Conservation (phyloP, 2,888 invertebrate genomes). For the Endotricha flammealis region DNA sequence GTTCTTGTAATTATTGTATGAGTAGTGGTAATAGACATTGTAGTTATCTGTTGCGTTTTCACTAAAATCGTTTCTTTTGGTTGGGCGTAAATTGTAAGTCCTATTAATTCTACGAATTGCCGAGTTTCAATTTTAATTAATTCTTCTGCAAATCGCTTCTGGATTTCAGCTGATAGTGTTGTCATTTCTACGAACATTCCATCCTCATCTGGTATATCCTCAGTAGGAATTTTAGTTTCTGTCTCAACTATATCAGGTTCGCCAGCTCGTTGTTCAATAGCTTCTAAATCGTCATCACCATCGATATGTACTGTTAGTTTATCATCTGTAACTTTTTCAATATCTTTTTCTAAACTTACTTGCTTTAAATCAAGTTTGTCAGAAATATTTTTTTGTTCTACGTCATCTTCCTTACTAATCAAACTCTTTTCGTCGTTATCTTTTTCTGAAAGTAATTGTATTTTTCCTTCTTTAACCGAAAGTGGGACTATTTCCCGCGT, state of each 20-base stretch:
- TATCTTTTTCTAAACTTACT: constrained; percentile 57
- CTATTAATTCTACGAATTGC: constrained; percentile 1
- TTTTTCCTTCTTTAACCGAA: constrained; percentile 22
- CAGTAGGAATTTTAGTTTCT: too few relatives aligned
- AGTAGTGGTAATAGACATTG: constrained; percentile 16
- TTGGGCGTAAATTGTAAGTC: constrained; percentile 6
- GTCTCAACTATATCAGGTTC: too few relatives aligned
- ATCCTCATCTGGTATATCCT: too few relatives aligned
- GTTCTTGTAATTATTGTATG: constrained; percentile 24
- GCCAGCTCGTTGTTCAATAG: too few relatives aligned
- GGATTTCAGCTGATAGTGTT: too few relatives aligned
- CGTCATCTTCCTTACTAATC: constrained; percentile 7
- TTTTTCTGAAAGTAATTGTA: constrained; percentile 21
- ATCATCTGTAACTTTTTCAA: constrained; percentile 19
- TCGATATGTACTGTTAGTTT: constrained; percentile 23
- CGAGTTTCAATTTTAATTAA: background rate
- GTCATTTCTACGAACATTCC: too few relatives aligned
- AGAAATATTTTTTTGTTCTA: constrained; percentile 32
- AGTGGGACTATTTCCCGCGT: constrained; percentile 12
- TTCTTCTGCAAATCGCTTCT: background rate
- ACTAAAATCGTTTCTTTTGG: constrained; percentile 24
- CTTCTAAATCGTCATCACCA: constrained; percentile 28
- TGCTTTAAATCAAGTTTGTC: constrained; percentile 61
- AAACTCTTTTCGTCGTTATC: constrained; percentile 21
- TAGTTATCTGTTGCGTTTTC: constrained; percentile 20